These are phyloP conservation scores for Sebastes melanostomus DNA, from an alignment of 2,797 vertebrate genomes.

Conservation along the genomic window DNA sequence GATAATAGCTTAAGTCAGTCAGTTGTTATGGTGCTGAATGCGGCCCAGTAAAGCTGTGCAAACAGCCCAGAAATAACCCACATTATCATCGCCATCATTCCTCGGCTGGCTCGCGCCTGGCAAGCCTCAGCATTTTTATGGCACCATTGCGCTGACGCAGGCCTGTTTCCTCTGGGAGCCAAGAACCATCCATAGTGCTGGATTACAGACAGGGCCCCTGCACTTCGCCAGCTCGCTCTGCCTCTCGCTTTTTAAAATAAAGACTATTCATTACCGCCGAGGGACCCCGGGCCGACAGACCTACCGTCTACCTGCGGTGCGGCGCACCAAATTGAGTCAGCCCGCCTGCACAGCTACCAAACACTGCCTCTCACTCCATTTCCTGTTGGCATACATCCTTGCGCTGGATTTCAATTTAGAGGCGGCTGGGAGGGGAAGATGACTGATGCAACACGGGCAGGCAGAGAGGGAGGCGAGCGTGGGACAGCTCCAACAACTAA, in stretches of 20 bases:
- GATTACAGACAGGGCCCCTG: conserved; percentile 60
- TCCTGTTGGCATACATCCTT: conserved; percentile 54
- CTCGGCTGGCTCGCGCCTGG: conserved; percentile 53
- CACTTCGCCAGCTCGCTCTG: conserved; percentile 35
- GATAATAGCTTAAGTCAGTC: conserved; percentile 69
- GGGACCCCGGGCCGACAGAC: conserved; percentile 41
- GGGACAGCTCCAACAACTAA: conserved; percentile 16
- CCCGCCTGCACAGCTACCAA: conserved; percentile 32
- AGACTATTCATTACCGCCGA: conserved; percentile 74
- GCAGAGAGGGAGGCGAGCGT: neutral
- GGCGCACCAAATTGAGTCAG: conserved; percentile 64
- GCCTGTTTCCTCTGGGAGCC: conserved; percentile 66
- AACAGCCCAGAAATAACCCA: conserved; percentile 79
- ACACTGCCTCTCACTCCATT: conserved; percentile 52
- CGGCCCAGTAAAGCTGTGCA: conserved; percentile 70
- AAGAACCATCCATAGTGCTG: conserved; percentile 69
- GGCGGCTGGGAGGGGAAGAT: conserved; percentile 17
- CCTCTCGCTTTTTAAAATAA: conserved; percentile 73
- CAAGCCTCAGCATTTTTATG: conserved; percentile 77
- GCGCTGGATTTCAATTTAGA: conserved; percentile 55
- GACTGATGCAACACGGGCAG: conserved; percentile 36
- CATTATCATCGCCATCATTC: conserved; percentile 71
- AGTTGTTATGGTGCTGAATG: conserved; percentile 65
- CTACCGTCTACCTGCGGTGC: conserved; percentile 53
- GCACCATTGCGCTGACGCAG: conserved; percentile 70